Evolutionary conservation across 2,797 vertebrate genomes (phyloP), one percentile per base, ranked within the genome.

Genomic region (Octomys mimax): DNA sequence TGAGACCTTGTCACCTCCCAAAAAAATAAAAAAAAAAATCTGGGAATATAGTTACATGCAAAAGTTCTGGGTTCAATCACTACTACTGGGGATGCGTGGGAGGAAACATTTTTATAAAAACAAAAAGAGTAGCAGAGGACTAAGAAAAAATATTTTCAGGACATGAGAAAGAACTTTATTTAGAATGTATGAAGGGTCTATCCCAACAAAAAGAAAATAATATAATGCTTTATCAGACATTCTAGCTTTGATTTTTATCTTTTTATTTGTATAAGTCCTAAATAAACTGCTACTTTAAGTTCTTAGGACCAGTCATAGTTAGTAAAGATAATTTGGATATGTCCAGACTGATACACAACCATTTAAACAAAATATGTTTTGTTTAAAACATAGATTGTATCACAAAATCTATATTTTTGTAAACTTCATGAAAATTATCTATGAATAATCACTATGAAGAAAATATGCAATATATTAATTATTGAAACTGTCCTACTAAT

Each of bases 261-360:
- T 94, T 89, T 49, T 68, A 61, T 83, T 39, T 88, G 13, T 3
- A 4, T 90, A 92, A 94, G 6, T 0, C 10, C 39, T 39, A 31
- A 36, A 19, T 4, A 84, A 19, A 4, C 83, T 87, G 19, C 54
- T 94, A 81, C 24, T 64, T 94, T 59, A 93, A 46, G 52, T 13
- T 79, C 61, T 64, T 18, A 93, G 18, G 13, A 87, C 4, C 2
- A 71, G 42, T 70, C 57, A 57, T 1, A 75, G 28, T 75, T 91
- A 80, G 75, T 62, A 79, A 94, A 87, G 10, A 81, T 73, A 21
- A 64, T 85, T 94, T 66, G 64, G 52, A 49, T 88, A 70, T 85
- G 61, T 82, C 49, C 46, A 87, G 94, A 84, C 22, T 14, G 36
- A 68, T 61, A 82, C 12, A 77, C n/a, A 91, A 57, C 14, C 19